Base-by-base conservation (phyloP, 1,140 invertebrate genomes). In the Drosophila pruinosa region DNA sequence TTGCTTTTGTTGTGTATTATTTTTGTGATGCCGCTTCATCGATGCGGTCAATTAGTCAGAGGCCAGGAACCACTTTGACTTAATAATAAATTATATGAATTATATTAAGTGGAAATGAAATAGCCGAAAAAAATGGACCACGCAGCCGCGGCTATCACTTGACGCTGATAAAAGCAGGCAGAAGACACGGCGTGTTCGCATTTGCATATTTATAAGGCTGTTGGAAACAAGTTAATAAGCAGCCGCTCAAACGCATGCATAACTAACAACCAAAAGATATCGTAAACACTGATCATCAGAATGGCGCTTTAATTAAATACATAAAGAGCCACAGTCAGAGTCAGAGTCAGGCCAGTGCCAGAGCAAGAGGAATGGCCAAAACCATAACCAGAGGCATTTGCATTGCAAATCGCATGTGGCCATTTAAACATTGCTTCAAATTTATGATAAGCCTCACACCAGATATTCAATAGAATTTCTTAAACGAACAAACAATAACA, bases 171-270 rank as follows among this genome's bases (percentile, higher is more conserved):
- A 56, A 61, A 64, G 47, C 47, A 56, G 61, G 47, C 47, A 56
- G 61, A 63, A 45, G 58, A 34, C 31, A 34, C 31, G 31, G 31
- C 10, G 28, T 31, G 28, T 31, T 10, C 62, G 47, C 65, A 79
- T 83, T 79, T 85, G 59, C 80, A 85, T 85, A 85, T 85, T 85
- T 39, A 86, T 86, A 39, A 85, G 74, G 64, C 50, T 15, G 43
- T 41, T 52, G 22, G 81, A 86, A 85, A 85, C 81, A 85, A 85
- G 81, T 85, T 85, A 85, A 85, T 85, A 85, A 85, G 70, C 81
- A 77, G 73, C 72, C 47, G 36, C 54, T 72, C 72, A 58, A 77
- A 48, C 75, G 72, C 75, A 79, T 83, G 75, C 80, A 83, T 83
- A 83, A 83, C 62, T 78, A 83, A 78, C 68, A 39, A 71, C 26